A percentile compares a stretch with the other conserved stretches of the same genome.
Evolutionary conservation across 2,797 vertebrate species (phyloP).

Genomic region (Myripristis murdjan): DNA sequence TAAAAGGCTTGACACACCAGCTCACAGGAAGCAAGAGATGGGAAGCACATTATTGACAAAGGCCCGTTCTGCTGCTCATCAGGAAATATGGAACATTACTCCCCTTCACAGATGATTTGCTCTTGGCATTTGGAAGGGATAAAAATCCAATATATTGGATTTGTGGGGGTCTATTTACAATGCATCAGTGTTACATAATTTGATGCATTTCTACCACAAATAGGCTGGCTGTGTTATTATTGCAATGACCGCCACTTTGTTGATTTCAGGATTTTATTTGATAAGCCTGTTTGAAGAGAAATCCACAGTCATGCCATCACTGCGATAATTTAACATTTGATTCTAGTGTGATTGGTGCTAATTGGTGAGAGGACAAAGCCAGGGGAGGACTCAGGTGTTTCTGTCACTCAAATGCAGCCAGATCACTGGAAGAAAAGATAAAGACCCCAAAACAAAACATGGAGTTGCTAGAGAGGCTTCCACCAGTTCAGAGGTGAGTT

Average conservation of each 20-base stretch:
- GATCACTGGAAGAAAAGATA: slow-evolving; percentile 56
- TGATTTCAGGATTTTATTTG: slow-evolving; percentile 56
- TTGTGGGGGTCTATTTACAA: slow-evolving; percentile 73
- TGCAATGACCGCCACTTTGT: slow-evolving; percentile 52
- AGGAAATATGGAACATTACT: slow-evolving; percentile 81
- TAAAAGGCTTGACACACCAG: slow-evolving; percentile 77
- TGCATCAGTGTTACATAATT: slow-evolving; percentile 71
- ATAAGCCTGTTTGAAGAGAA: slow-evolving; percentile 54
- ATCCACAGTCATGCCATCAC: slow-evolving; percentile 38
- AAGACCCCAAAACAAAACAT: slow-evolving; percentile 51
- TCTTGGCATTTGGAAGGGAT: slow-evolving; percentile 75
- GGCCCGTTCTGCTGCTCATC: slow-evolving; percentile 71
- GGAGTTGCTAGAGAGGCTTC: slow-evolving; percentile 56
- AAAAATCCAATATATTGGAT: slow-evolving; percentile 78
- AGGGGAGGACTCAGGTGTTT: slow-evolving; percentile 42
- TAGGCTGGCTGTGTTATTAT: slow-evolving; percentile 42
- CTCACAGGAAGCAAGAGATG: slow-evolving; percentile 70
- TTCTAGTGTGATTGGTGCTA: slow-evolving; percentile 36
- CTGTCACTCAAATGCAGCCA: slow-evolving; percentile 60
- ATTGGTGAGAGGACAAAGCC: slow-evolving; percentile 39
- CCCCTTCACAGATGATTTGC: slow-evolving; percentile 75
- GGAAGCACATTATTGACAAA: slow-evolving; percentile 78
- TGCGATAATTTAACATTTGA: slow-evolving; percentile 44
- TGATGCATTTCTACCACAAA: slow-evolving; percentile 56
- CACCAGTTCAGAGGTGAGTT: slow-evolving; percentile 78